These are phyloP conservation scores for Euproctis similis DNA, from an alignment of 2,888 invertebrate genomes.

Conservation along the genomic window DNA sequence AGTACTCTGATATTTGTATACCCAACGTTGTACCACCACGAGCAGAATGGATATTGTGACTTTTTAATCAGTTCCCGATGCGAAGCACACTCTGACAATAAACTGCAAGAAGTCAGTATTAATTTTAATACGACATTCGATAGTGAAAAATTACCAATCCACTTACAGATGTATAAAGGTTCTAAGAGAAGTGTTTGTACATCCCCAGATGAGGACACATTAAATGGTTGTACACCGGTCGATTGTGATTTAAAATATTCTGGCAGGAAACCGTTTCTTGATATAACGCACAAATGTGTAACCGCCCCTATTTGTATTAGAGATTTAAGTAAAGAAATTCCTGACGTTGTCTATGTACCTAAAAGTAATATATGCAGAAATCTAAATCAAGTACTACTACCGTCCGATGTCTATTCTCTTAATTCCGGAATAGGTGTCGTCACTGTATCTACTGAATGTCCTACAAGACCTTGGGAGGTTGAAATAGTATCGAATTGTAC, in stretches of 20 bases:
- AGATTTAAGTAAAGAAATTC: slow-evolving; percentile 31
- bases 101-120: slow-evolving; percentile 26
- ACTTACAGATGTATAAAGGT: slow-evolving; percentile 25
- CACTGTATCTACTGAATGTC: slow-evolving; percentile 14
- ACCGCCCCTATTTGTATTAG: slow-evolving; percentile 34
- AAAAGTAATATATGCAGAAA: slow-evolving; percentile 45
- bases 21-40: slow-evolving; percentile 41
- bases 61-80: slow-evolving; percentile 36
- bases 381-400: slow-evolving; percentile 35
- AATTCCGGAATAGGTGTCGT: slow-evolving; percentile 41
- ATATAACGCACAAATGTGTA: slow-evolving; percentile 31
- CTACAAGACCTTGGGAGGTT: slow-evolving; percentile 15
- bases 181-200: slow-evolving; percentile 29
- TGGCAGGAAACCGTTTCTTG: slow-evolving; percentile 39
- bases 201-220: slow-evolving; percentile 40
- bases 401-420: slow-evolving; percentile 47
- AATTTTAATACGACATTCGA: slow-evolving; percentile 42
- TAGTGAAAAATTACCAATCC: slow-evolving; percentile 13
- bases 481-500: slow-evolving; percentile 44
- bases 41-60: slow-evolving; percentile 45
- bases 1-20: slow-evolving; percentile 39
- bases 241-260: slow-evolving; percentile 51
- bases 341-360: slow-evolving; percentile 44
- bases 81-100: slow-evolving; percentile 13
- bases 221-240: slow-evolving; percentile 41